These are phyloP conservation scores for Glyptemys insculpta DNA, from an alignment of 2,797 vertebrate genomes.

Conservation along the genomic window DNA sequence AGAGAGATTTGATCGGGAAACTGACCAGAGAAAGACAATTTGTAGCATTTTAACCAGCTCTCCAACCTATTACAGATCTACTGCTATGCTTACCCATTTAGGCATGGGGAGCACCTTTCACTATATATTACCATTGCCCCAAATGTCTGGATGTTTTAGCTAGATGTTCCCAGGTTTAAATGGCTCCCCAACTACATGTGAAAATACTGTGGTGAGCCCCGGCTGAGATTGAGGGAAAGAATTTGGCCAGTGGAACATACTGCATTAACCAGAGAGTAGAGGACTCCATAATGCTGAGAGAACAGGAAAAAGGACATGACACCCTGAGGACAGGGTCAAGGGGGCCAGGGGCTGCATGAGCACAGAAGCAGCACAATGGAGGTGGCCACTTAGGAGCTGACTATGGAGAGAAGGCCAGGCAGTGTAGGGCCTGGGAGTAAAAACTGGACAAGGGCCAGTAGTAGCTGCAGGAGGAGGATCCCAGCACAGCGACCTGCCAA, in stretches of 20 bases:
- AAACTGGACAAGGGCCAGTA: not conserved
- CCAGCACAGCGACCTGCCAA: not conserved
- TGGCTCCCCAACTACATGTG: not conserved
- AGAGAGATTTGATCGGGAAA: not conserved
- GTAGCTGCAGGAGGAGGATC: not conserved
- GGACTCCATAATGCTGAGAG: not conserved
- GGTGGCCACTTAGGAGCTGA: not conserved
- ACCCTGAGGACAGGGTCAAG: not conserved
- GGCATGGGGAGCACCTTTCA: not conserved
- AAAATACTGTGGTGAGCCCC: not conserved
- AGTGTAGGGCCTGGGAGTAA: not conserved
- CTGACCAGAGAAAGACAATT: rapidly evolving
- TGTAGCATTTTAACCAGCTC: not conserved
- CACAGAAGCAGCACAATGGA: not conserved
- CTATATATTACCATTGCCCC: not conserved
- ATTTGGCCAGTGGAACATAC: not conserved
- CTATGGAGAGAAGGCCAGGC: not conserved
- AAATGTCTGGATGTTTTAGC: not conserved
- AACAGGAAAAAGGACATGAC: not conserved
- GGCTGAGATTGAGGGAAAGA: not conserved
- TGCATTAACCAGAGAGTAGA: not conserved
- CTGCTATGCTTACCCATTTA: not conserved
- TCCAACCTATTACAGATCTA: not conserved
- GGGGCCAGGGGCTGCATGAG: not conserved
- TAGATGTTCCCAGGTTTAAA: not conserved